Evolutionary conservation across 2,113 vertebrate genomes (phyloP).

Genomic region (Paradisaea rubra): DNA sequence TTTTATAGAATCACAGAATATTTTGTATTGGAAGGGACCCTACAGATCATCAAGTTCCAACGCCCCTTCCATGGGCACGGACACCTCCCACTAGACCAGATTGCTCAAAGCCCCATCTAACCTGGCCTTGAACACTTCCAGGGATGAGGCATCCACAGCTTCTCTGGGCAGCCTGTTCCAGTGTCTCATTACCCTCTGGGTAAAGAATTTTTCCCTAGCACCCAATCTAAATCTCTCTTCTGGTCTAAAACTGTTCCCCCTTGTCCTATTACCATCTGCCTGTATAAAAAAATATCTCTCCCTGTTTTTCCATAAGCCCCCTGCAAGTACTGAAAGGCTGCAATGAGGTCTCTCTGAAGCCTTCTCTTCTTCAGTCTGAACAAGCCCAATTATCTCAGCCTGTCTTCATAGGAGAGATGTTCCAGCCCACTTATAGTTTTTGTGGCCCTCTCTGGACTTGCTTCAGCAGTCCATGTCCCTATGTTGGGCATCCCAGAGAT

Average conservation of each 20-base stretch:
- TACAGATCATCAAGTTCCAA: background rate
- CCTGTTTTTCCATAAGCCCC: background rate
- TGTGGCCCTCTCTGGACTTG: background rate
- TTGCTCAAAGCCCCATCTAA: background rate
- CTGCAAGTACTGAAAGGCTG: background rate
- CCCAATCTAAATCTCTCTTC: background rate
- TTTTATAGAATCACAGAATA: background rate
- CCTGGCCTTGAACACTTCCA: background rate
- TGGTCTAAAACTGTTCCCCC: background rate
- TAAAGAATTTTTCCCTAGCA: background rate
- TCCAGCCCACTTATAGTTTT: background rate
- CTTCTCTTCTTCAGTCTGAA: background rate
- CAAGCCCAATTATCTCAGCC: background rate
- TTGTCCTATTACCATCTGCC: background rate
- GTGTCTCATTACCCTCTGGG: background rate
- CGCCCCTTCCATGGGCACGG: accelerated
- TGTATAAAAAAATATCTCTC: background rate
- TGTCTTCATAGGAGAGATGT: background rate
- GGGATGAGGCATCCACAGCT: background rate
- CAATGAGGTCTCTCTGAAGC: background rate
- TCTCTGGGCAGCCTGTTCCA: background rate
- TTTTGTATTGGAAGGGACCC: background rate
- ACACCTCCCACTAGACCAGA: background rate
- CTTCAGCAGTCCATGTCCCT: background rate
- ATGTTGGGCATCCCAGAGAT: background rate